Conservation (phyloP, 2,113 vertebrate genomes). For the Spizaetus ornatus region DNA sequence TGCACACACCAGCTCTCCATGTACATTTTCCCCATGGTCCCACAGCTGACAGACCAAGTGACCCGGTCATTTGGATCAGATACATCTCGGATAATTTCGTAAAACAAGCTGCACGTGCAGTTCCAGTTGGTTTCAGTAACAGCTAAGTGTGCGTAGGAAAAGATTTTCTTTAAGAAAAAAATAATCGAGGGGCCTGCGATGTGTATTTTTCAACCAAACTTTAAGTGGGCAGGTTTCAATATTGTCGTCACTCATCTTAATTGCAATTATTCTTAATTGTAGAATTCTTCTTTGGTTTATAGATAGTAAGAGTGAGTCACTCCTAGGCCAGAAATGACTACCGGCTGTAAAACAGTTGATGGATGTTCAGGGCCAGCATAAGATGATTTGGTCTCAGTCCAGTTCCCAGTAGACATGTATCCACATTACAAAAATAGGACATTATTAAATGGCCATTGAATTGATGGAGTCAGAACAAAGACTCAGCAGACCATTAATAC, state of each 20-base stretch:
- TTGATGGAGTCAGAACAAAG: background rate
- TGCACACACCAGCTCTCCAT: background rate
- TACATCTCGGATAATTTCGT: background rate
- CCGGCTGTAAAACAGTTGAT: background rate
- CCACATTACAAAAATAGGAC: background rate
- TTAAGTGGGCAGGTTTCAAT: background rate
- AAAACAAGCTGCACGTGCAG: background rate
- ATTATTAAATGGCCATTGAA: background rate
- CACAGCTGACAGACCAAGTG: background rate
- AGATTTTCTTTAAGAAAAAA: background rate
- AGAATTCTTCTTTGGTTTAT: background rate
- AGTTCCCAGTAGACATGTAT: background rate
- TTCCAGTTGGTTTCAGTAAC: background rate
- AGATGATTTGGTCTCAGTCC: background rate
- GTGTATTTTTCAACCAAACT: background rate
- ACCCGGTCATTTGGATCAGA: accelerated
- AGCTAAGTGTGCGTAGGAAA: too few species aligned
- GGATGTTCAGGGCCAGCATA: background rate
- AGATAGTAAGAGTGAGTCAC: background rate
- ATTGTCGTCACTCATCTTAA: background rate
- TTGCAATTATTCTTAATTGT: background rate
- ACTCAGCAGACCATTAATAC: background rate
- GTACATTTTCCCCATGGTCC: accelerated
- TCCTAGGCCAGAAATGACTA: background rate
- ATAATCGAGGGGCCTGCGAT: background rate